These are phyloP conservation scores for Typhlomys cinereus DNA, from an alignment of 2,113 vertebrate genomes.

Conservation along the genomic window DNA sequence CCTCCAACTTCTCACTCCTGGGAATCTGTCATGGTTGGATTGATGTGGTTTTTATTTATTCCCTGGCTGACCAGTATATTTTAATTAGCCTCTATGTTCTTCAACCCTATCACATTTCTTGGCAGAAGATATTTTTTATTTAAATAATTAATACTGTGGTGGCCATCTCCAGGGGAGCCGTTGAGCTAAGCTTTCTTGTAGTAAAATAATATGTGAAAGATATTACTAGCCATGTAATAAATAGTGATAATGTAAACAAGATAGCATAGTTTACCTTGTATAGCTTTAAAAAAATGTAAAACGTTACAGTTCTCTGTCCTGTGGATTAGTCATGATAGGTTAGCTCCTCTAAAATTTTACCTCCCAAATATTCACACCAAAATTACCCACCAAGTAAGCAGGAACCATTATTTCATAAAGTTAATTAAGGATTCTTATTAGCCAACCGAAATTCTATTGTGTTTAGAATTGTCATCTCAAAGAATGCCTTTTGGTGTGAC, in stretches of 20 bases:
- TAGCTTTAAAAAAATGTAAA: background rate
- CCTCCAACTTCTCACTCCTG: background rate
- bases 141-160: background rate
- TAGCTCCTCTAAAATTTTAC: background rate
- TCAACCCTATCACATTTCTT: background rate
- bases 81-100: background rate
- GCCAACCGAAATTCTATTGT: background rate
- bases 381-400: too few species aligned
- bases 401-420: background rate
- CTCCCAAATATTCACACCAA: background rate
- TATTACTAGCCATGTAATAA: background rate
- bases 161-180: background rate
- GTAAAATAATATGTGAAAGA: background rate
- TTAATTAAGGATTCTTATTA: background rate
- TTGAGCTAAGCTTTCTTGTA: background rate
- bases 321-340: background rate
- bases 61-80: background rate
- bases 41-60: background rate
- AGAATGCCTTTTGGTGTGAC: background rate
- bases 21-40: background rate
- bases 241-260: background rate
- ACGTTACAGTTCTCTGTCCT: background rate
- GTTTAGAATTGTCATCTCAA: background rate
- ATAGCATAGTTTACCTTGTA: background rate
- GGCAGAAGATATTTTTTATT: background rate